phyloP scores from a whole-genome alignment of 2,113 vertebrate genomes.

The Rana temporaria region DNA sequence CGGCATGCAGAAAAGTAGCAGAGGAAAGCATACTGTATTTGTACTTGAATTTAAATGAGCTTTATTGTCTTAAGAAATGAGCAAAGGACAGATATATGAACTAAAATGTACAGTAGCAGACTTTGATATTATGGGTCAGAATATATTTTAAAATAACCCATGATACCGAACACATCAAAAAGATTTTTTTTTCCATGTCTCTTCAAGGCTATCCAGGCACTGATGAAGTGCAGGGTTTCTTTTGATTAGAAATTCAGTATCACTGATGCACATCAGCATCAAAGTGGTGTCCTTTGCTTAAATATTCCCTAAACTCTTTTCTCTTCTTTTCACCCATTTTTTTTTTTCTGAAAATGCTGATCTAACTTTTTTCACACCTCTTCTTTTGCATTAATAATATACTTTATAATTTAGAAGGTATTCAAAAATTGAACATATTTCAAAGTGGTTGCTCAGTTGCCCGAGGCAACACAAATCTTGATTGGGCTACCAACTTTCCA shows the following conservation, averaged over 20 bases:
- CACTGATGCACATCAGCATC: slow-evolving; percentile 70
- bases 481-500: slow-evolving; percentile 69
- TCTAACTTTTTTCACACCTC: slow-evolving; percentile 66
- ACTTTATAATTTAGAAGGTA: slow-evolving; percentile 72
- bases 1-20: neutral
- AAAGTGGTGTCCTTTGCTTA: slow-evolving; percentile 66
- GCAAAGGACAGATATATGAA: slow-evolving; percentile 15
- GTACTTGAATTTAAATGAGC: neutral
- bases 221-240: slow-evolving; percentile 51
- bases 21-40: neutral
- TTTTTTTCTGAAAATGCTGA: slow-evolving; percentile 66
- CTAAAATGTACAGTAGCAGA: slow-evolving; percentile 56
- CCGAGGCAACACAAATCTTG: slow-evolving; percentile 64
- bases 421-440: slow-evolving; percentile 75
- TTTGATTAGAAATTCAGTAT: slow-evolving; percentile 68
- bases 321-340: slow-evolving; percentile 69
- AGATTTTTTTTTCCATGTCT: slow-evolving; percentile 44
- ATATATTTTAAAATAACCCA: slow-evolving; percentile 51
- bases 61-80: slow-evolving; percentile 26
- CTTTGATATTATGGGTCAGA: slow-evolving; percentile 55
- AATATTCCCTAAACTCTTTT: slow-evolving; percentile 68
- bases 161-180: slow-evolving; percentile 51
- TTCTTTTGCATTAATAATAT: slow-evolving; percentile 71
- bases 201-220: slow-evolving; percentile 56
- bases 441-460: slow-evolving; percentile 67